A percentile compares a stretch with the other conserved stretches of the same genome.
Evolutionary conservation across 2,113 vertebrate species (phyloP).

Genomic region (Calypte anna): DNA sequence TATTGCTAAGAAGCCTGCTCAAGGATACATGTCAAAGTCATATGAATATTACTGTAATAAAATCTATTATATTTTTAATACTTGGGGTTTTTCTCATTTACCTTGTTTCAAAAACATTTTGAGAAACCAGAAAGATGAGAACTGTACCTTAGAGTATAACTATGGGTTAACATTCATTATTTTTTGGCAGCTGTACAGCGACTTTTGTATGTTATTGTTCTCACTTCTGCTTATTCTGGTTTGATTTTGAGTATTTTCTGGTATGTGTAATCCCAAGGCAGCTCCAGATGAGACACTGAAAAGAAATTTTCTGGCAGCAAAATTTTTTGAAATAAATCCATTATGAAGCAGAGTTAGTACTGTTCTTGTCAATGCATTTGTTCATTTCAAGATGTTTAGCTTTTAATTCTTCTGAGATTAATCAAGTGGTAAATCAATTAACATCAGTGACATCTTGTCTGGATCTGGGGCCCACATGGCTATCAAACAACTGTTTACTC

Average conservation of each 20-base stretch:
- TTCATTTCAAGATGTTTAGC: slow-evolving; percentile 25
- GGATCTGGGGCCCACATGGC: background rate
- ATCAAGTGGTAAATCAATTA: slow-evolving; percentile 20
- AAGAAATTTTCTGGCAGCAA: background rate
- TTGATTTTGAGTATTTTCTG: background rate
- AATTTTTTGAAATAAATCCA: background rate
- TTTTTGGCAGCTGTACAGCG: background rate
- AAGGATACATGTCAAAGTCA: background rate
- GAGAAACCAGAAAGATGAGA: background rate
- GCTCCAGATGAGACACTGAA: background rate
- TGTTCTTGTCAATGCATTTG: slow-evolving; percentile 1
- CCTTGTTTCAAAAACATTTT: background rate
- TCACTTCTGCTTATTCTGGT: slow-evolving; percentile 1
- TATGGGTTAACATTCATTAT: background rate
- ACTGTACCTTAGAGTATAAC: background rate
- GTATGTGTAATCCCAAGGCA: background rate
- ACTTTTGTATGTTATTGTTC: background rate
- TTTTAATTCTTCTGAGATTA: slow-evolving; percentile 26
- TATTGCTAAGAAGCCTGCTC: background rate
- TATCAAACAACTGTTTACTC: slow-evolving; percentile 15
- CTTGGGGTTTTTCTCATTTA: background rate
- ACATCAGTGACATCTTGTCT: slow-evolving; percentile 17
- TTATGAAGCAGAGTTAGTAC: background rate
- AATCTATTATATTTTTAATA: background rate
- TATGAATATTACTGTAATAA: background rate